These are phyloP conservation scores for Drosophila seguyi DNA, from an alignment of 1,140 invertebrate genomes.

Conservation along the genomic window DNA sequence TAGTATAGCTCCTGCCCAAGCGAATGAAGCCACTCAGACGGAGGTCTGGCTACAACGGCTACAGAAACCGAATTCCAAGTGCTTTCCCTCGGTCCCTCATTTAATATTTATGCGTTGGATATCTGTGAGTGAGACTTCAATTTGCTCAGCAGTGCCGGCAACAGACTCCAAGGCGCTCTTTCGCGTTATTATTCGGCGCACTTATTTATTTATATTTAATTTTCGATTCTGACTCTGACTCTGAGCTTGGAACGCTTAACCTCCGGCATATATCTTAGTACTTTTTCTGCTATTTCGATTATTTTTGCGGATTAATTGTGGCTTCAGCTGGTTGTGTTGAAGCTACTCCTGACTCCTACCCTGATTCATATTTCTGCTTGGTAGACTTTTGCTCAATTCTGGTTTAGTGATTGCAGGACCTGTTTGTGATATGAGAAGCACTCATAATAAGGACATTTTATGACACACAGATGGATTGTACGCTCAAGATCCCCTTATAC, in stretches of 20 bases:
- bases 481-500: neutral
- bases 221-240: slow-evolving; percentile 27
- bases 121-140: slow-evolving; percentile 77
- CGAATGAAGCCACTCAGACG: slow-evolving; percentile 82
- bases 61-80: slow-evolving; percentile 31
- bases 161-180: slow-evolving; percentile 23
- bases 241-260: neutral
- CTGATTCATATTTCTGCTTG: neutral
- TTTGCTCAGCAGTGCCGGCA: slow-evolving; percentile 56
- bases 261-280: neutral
- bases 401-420: neutral
- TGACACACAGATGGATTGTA: neutral
- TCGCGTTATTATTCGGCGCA: slow-evolving; percentile 11
- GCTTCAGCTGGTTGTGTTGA: neutral
- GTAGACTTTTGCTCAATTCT: neutral
- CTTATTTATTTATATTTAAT: slow-evolving; percentile 74
- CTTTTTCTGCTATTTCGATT: neutral
- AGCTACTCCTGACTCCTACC: no score
- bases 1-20: slow-evolving; percentile 24
- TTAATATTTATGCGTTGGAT: slow-evolving; percentile 81
- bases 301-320: neutral
- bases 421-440: neutral
- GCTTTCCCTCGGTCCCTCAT: slow-evolving; percentile 38
- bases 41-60: slow-evolving; percentile 27
- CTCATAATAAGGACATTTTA: slow-evolving; percentile 4